Conservation (phyloP, 2,888 invertebrate species). For the Neoscelio sp. region DNA sequence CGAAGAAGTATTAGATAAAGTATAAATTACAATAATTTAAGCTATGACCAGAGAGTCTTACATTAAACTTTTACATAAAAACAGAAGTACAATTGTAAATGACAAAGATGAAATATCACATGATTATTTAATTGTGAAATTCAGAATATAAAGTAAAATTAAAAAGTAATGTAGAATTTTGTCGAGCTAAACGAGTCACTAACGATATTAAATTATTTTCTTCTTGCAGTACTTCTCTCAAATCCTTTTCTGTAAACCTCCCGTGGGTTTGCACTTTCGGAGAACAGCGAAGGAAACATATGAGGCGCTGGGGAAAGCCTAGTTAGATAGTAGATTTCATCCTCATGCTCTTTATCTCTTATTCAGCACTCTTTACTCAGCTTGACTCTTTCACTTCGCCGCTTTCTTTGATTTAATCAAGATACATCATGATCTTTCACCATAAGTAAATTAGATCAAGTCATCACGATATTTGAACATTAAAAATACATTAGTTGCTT, state of each 20-base stretch:
- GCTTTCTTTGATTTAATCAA: slow-evolving; percentile 36
- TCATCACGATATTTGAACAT: not conserved
- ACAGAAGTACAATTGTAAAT: too few species aligned
- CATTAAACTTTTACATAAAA: too few species aligned
- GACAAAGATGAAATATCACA: not conserved
- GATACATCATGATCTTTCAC: slow-evolving; percentile 10
- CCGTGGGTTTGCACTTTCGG: slow-evolving; percentile 74
- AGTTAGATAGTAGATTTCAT: slow-evolving; percentile 77
- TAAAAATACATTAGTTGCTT: not conserved
- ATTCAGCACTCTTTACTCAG: slow-evolving; percentile 55
- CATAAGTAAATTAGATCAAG: not conserved
- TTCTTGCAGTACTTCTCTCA: slow-evolving; percentile 40
- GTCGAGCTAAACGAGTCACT: slow-evolving; percentile 36
- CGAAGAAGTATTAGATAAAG: too few species aligned
- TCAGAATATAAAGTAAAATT: slow-evolving; percentile 6
- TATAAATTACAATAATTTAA: too few species aligned
- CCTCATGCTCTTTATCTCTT: slow-evolving; percentile 60
- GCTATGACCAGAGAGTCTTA: too few species aligned
- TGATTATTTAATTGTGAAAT: slow-evolving; percentile 4
- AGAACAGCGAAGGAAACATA: slow-evolving; percentile 75
- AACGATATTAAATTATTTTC: slow-evolving; percentile 57
- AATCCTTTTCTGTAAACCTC: slow-evolving; percentile 51
- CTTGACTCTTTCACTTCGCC: slow-evolving; percentile 31
- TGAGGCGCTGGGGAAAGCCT: slow-evolving; percentile 75
- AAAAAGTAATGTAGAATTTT: slow-evolving; percentile 6